Conservation (phyloP, 1,140 invertebrate species). For the Ganaspis sp. region DNA sequence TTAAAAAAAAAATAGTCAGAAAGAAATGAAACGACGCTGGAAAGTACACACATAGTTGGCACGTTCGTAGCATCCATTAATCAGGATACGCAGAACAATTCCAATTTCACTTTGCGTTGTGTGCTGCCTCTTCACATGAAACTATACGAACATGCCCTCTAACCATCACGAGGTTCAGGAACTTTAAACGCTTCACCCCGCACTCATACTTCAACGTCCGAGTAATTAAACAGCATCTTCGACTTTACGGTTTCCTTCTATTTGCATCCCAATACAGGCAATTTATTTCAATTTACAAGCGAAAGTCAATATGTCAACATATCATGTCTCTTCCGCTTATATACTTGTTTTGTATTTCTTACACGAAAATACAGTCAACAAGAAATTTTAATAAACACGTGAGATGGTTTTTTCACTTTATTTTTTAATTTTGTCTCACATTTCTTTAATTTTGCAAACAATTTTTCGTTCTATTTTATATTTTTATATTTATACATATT, state of each 20-base stretch:
- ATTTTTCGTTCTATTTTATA: too few relatives aligned
- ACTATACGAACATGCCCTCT: slow-evolving; percentile 6
- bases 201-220: background rate
- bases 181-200: slow-evolving; percentile 5
- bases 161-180: slow-evolving; percentile 11
- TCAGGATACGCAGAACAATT: slow-evolving; percentile 22
- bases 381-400: too few relatives aligned
- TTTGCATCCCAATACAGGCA: slow-evolving; percentile 17
- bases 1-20: background rate
- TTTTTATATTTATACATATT: too few relatives aligned
- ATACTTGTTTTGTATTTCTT: background rate
- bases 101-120: slow-evolving; percentile 4
- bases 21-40: background rate
- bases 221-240: slow-evolving; percentile 27
- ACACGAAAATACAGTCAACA: background rate
- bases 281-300: slow-evolving; percentile 8
- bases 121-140: background rate
- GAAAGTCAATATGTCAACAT: background rate
- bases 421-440: too few relatives aligned
- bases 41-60: slow-evolving; percentile 15
- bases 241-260: background rate
- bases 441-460: too few relatives aligned
- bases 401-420: too few relatives aligned
- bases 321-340: background rate
- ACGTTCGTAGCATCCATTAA: slow-evolving; percentile 15